Base-by-base conservation (phyloP, 2,113 vertebrate genomes). In the Plestiodon gilberti region DNA sequence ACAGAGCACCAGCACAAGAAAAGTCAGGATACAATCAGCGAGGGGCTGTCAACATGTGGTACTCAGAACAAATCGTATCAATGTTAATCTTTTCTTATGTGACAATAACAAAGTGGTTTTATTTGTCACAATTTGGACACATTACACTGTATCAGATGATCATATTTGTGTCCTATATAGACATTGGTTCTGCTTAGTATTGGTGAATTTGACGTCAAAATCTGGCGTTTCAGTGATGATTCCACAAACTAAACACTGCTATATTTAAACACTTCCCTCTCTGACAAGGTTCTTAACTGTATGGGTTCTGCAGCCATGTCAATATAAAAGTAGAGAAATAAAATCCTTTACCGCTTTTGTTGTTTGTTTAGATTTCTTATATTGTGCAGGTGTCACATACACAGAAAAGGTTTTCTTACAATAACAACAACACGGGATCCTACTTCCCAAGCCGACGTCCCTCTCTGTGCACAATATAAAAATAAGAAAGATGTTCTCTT, bases 171-270 rank as follows among this genome's bases (percentile, higher is more conserved):
- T 78, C 14, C 8, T 48, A 65, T 78, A 5, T 81, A 62, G 17
- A 57, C 17, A 79, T 22, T 90, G 59, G 20, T 74, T 85, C 65
- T 70, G 38, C 65, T 78, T 61, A 78, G 33, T 23, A 73, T 40
- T 17, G 30, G 33, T 79, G 57, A 35, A 18, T 23, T 23, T 61
- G n/a, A 89, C 43, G 61, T 57, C 74, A 25, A 67, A 70, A 15
- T 57, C 25, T 15, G 40, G 18, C 83, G 70, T 84, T 93, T 62
- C 33, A 61, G 17, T 82, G 35, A 33, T 87, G 73, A 38, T 92
- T 84, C 87, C 43, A 64, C 33, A 85, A 80, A 7, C 0, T n/a
- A 0, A 0, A 17, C 14, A 1, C 52, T 85, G 85, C 1, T 0
- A 15, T 79, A 88, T 85, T 83, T 86, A 48, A 13, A 62, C 0